Base-by-base conservation (phyloP, 2,888 invertebrate species). In the Meiosimyza platycephala region DNA sequence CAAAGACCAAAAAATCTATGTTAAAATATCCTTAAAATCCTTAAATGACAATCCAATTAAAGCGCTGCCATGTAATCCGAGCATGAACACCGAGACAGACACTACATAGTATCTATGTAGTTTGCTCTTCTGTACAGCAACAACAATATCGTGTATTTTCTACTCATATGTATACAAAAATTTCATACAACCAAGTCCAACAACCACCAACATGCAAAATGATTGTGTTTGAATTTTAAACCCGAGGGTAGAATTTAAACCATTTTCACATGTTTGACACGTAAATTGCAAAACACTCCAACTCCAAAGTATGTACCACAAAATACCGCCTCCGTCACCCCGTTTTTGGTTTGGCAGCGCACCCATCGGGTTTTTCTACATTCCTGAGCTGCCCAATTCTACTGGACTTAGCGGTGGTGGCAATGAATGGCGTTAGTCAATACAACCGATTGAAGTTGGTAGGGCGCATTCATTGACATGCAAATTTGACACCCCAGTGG, bases 1-100 rank as follows among this genome's bases (percentile, higher is more conserved):
- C 47, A 52, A 18, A 54, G 51, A 51, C 62, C 40, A 33, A 63
- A 62, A 69, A 70, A 70, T 70, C 62, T 63, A 62, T 70, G 54
- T 63, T 50, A 52, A 54, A 62, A 63, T 70, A 70, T 70, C 70
- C 70, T 63, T 63, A 70, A 70, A 70, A 70, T 70, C 70, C 70
- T 70, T 70, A 70, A 70, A 70, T 70, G 70, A 70, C 70, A 70
- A 70, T 63, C 70, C 70, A 70, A 70, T 70, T 70, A 70, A 70
- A 70, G 70, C 70, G 70, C 70, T 70, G 63, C 70, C 70, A 70
- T 70, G 70, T 70, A 70, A 70, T 70, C 70, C 63, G 59, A 59
- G 50, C 68, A 15, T 48, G 59, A 28, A 48, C 57, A 28, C 18
- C 62, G 70, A 69, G 60, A 57, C 47, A 67, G 51, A 40, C 18